A percentile compares a stretch with the other conserved stretches of the same genome.
Evolutionary conservation across 2,888 invertebrate genomes (phyloP).

Genomic region (Dolichomitus sp.): DNA sequence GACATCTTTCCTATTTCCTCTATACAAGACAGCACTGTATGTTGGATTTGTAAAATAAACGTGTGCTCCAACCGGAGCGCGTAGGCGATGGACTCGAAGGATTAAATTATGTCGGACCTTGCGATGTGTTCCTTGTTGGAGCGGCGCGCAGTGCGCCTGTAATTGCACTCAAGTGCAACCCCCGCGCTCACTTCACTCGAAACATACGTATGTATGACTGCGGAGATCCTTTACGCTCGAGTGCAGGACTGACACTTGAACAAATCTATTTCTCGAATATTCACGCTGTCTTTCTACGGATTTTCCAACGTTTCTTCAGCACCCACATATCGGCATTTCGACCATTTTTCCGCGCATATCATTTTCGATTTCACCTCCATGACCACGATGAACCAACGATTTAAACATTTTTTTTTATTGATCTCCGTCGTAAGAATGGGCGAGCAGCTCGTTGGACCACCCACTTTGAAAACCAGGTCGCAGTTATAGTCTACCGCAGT

Average conservation of each 20-base stretch:
- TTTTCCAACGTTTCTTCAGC: constrained; percentile 39
- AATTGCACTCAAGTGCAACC: constrained; percentile 68
- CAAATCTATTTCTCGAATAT: constrained; percentile 56
- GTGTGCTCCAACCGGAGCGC: constrained; percentile 65
- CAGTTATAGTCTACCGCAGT: constrained; percentile 20
- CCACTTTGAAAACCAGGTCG: constrained; percentile 52
- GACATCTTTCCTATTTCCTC: constrained; percentile 53
- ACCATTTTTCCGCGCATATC: constrained; percentile 40
- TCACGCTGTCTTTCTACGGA: constrained; percentile 28
- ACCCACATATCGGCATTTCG: constrained; percentile 53
- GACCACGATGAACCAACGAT: not conserved
- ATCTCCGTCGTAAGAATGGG: not conserved
- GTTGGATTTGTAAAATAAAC: constrained; percentile 75
- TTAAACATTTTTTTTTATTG: not conserved
- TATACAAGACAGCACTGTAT: constrained; percentile 64
- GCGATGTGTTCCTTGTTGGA: constrained; percentile 70
- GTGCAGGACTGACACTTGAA: constrained; percentile 46
- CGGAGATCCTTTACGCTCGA: constrained; percentile 38
- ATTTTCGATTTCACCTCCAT: constrained; percentile 37
- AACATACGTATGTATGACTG: constrained; percentile 20
- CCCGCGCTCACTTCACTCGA: constrained; percentile 56
- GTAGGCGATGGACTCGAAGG: constrained; percentile 74
- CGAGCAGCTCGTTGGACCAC: constrained; percentile 45
- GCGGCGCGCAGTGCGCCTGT: constrained; percentile 64
- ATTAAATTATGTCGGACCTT: constrained; percentile 78